These are phyloP conservation scores for Eilema griseolum DNA, from an alignment of 2,888 invertebrate species.

Conservation along the genomic window DNA sequence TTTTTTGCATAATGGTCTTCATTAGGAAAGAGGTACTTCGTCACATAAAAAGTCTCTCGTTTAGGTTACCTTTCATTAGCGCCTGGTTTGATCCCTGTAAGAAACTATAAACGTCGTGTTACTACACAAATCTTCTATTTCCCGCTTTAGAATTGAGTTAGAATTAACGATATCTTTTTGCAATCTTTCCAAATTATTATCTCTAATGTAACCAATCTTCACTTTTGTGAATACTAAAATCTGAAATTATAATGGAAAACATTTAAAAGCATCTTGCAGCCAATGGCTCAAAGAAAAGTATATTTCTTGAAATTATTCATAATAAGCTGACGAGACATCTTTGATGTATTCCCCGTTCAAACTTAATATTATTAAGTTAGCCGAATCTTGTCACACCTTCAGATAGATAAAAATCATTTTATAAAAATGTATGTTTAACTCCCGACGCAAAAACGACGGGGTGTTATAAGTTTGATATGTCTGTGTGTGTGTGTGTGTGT, in stretches of 20 bases:
- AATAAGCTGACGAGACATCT: not conserved
- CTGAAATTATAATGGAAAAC: not conserved
- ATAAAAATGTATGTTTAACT: not conserved
- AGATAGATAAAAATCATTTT: not conserved
- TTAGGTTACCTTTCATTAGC: too few species aligned
- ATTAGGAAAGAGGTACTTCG: too few species aligned
- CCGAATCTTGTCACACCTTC: not conserved
- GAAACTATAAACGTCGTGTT: too few species aligned
- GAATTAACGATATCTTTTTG: not conserved
- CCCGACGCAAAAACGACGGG: too few species aligned
- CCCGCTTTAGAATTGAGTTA: not conserved
- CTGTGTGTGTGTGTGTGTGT: too few species aligned
- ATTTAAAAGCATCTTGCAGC: not conserved
- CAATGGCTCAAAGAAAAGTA: not conserved
- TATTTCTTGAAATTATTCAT: not conserved
- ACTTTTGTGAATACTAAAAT: not conserved
- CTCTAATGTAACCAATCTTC: not conserved
- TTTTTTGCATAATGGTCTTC: too few species aligned
- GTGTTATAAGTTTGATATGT: too few species aligned
- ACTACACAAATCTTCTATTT: not conserved
- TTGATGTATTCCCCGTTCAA: not conserved
- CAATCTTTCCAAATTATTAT: not conserved
- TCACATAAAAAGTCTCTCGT: too few species aligned
- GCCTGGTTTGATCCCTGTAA: too few species aligned
- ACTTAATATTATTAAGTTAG: not conserved